Evolutionary conservation across 2,797 vertebrate genomes (phyloP).

Genomic region (Prunella strophiata): DNA sequence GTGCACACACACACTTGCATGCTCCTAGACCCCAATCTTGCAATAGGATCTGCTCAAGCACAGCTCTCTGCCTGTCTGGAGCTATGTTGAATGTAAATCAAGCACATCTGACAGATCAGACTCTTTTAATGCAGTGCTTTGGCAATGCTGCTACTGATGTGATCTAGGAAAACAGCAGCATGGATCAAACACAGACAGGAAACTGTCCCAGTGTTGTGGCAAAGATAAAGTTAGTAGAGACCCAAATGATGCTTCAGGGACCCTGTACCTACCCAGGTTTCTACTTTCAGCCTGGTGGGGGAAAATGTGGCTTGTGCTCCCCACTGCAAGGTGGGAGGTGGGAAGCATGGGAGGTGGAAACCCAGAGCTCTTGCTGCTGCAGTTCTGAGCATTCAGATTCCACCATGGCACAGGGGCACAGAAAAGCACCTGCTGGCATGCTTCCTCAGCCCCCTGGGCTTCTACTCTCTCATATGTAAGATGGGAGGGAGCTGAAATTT

Average conservation of each 20-base stretch:
- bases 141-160: neutral
- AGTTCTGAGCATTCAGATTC: neutral
- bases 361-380: neutral
- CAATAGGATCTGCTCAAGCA: neutral
- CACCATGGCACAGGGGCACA: neutral
- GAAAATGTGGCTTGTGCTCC: neutral
- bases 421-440: neutral
- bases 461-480: neutral
- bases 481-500: fast-evolving
- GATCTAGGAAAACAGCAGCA: neutral
- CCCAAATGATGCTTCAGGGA: neutral
- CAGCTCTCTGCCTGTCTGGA: neutral
- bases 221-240: neutral
- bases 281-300: neutral
- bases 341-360: neutral
- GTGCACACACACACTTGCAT: neutral
- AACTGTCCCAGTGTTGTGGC: neutral
- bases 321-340: neutral
- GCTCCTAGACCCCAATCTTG: neutral
- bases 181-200: neutral
- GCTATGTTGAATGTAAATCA: neutral
- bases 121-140: neutral
- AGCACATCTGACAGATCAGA: neutral
- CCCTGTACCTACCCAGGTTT: neutral
- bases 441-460: neutral